Percentiles rank a stretch among this genome's conserved stretches.
Conservation (phyloP, 2,797 vertebrate genomes). For the Hylomyscus alleni region DNA sequence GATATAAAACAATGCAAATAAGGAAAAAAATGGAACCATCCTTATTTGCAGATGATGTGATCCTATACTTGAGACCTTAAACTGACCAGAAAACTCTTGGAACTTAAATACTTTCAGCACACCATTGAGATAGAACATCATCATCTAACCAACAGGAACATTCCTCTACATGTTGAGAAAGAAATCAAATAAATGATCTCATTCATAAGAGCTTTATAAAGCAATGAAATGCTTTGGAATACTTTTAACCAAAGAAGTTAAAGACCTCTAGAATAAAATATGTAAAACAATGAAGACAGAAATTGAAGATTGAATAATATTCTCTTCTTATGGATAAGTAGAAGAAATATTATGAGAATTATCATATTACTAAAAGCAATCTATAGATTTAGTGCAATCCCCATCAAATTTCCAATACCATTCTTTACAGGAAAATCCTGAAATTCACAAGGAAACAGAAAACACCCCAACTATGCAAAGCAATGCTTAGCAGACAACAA, state of each 20-base stretch:
- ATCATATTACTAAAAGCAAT: neutral
- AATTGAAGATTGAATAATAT: neutral
- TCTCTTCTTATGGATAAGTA: neutral
- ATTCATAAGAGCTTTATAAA: neutral
- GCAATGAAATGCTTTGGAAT: neutral
- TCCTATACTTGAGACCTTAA: neutral
- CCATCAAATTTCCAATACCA: neutral
- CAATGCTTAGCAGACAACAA: neutral
- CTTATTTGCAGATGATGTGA: neutral
- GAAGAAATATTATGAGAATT: neutral
- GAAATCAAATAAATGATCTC: neutral
- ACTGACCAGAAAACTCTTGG: neutral
- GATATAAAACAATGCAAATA: neutral
- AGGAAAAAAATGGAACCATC: neutral
- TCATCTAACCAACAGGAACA: neutral
- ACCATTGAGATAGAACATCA: neutral
- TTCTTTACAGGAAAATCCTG: neutral
- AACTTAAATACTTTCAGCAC: neutral
- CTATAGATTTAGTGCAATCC: neutral
- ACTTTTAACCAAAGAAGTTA: neutral
- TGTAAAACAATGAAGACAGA: neutral
- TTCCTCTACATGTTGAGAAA: neutral
- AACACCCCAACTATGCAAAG: neutral
- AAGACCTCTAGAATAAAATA: neutral
- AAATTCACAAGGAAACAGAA: neutral